phyloP scores from a whole-genome alignment of 2,888 invertebrate genomes.

The Elegia similella region DNA sequence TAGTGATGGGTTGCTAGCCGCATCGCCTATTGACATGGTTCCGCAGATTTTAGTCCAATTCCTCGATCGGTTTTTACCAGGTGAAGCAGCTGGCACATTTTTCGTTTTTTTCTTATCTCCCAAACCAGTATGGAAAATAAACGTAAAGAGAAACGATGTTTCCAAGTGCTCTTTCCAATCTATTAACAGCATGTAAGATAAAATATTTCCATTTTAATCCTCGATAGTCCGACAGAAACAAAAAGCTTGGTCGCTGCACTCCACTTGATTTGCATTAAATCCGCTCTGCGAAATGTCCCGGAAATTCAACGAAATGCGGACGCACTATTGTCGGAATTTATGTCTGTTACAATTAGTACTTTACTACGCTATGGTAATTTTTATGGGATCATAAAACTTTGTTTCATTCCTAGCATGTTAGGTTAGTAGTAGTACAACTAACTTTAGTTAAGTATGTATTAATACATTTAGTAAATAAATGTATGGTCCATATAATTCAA shows the following conservation, averaged over 20 bases:
- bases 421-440: no score
- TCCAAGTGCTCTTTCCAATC: background rate
- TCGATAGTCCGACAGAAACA: conserved; percentile 11
- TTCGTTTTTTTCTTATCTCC: no score
- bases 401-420: no score
- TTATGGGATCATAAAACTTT: background rate
- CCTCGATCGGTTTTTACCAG: no score
- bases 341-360: conserved; percentile 7
- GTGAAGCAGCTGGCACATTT: no score
- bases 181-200: background rate
- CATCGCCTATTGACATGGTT: no score
- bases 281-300: conserved; percentile 33
- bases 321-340: conserved; percentile 9
- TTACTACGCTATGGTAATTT: background rate
- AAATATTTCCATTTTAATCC: conserved; percentile 5
- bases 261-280: conserved; percentile 40
- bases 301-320: conserved; percentile 29
- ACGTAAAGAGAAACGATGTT: background rate
- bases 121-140: no score
- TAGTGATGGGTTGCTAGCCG: no score
- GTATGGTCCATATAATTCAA: no score
- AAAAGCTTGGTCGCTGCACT: conserved; percentile 19
- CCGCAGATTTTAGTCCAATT: no score
- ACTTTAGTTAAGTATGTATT: no score
- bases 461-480: no score